A percentile compares a stretch with the other conserved stretches of the same genome.
Conservation (phyloP, 2,888 invertebrate genomes). For the Anagyrus pseudococci region DNA sequence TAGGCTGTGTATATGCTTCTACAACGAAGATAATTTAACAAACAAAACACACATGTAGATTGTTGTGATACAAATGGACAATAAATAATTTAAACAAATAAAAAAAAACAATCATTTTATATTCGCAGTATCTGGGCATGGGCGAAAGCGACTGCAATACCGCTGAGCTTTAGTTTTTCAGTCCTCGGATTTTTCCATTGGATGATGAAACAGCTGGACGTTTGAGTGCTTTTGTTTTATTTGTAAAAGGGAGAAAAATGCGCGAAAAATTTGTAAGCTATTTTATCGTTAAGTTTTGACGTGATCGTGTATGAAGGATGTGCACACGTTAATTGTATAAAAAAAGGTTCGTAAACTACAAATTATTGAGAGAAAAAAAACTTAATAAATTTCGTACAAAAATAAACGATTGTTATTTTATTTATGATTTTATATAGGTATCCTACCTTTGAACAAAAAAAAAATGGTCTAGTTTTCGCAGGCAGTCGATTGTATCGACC, state of each 20-base stretch:
- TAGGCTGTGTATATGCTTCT: no score
- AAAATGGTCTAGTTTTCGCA: no score
- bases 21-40: no score
- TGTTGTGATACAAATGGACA: no score
- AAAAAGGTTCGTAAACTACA: slow-evolving; percentile 21
- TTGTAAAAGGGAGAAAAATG: slow-evolving; percentile 8
- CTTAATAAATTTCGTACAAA: slow-evolving; percentile 28
- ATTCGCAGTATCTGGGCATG: slow-evolving; percentile 72
- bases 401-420: not conserved
- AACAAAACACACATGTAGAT: no score
- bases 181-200: slow-evolving; percentile 81
- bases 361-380: slow-evolving; percentile 16
- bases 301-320: slow-evolving; percentile 11
- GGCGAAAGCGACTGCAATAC: slow-evolving; percentile 78
- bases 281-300: slow-evolving; percentile 17
- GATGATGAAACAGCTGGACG: slow-evolving; percentile 76
- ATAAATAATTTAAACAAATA: not conserved
- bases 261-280: no score
- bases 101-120: slow-evolving; percentile 3
- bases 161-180: slow-evolving; percentile 81
- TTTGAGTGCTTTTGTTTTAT: slow-evolving; percentile 45
- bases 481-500: no score
- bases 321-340: slow-evolving; percentile 26
- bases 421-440: no score
- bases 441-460: no score